Percentiles rank a stretch among this genome's conserved stretches.
These are phyloP conservation scores for Ganaspis brasiliensis DNA, from an alignment of 2,888 invertebrate genomes.

Conservation along the genomic window DNA sequence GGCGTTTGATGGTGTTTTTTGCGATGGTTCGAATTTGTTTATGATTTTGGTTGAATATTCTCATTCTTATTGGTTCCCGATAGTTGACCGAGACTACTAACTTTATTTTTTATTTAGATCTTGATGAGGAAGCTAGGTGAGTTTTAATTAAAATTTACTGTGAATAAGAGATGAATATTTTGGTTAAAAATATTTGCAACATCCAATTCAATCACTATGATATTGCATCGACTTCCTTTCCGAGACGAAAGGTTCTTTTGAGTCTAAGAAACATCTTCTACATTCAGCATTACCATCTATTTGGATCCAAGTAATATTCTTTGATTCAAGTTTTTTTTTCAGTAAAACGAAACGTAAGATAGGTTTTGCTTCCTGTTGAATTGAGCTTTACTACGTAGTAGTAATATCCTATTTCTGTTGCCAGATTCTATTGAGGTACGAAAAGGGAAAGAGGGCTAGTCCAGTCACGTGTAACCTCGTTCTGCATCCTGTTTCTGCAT, in stretches of 20 bases:
- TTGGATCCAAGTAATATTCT: conserved; percentile 9
- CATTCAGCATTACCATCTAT: background rate
- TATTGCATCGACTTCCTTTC: background rate
- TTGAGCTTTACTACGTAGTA: conserved; percentile 19
- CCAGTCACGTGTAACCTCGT: conserved; percentile 51
- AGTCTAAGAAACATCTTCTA: conserved; percentile 12
- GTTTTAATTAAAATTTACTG: too few species aligned
- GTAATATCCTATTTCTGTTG: conserved; percentile 21
- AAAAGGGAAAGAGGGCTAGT: conserved; percentile 17
- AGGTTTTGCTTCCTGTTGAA: conserved; percentile 27
- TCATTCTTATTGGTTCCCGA: too few species aligned
- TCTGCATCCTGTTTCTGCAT: conserved; percentile 58
- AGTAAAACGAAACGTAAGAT: background rate
- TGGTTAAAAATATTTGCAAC: background rate
- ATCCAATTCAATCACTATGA: background rate
- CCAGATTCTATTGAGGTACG: conserved; percentile 33
- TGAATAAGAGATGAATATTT: too few species aligned
- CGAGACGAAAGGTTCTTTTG: background rate
- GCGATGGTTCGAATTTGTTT: too few species aligned
- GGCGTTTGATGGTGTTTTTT: too few species aligned
- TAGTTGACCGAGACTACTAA: too few species aligned
- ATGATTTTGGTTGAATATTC: too few species aligned
- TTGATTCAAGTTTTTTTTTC: conserved; percentile 14
- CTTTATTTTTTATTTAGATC: too few species aligned
- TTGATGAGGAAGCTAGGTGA: too few species aligned